Evolutionary conservation across 2,888 invertebrate genomes (phyloP).

Genomic region (Oscheius sp.): DNA sequence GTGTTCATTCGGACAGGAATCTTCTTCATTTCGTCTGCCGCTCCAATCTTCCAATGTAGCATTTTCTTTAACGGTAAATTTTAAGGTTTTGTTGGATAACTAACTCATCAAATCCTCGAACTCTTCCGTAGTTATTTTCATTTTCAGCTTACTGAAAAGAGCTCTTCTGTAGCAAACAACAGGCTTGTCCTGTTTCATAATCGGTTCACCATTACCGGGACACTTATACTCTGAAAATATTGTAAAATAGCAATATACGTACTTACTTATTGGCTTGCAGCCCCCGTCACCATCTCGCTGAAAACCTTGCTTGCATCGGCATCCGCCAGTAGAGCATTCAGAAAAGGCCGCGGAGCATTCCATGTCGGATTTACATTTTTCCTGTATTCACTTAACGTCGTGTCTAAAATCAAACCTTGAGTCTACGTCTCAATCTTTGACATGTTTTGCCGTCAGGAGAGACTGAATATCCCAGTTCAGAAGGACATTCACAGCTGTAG

Average conservation of each 20-base stretch:
- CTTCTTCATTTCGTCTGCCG: slow-evolving; percentile 23
- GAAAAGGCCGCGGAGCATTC: slow-evolving; percentile 71
- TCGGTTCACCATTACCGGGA: slow-evolving; percentile 11
- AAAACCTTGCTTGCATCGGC: slow-evolving; percentile 69
- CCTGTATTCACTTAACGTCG: slow-evolving; percentile 41
- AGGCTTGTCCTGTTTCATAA: slow-evolving; percentile 28
- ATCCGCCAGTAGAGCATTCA: slow-evolving; percentile 68
- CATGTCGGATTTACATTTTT: slow-evolving; percentile 68
- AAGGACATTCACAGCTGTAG: slow-evolving; percentile 63
- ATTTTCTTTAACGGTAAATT: background rate
- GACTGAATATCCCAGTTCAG: slow-evolving; percentile 65
- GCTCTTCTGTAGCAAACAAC: slow-evolving; percentile 39
- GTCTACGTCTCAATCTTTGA: slow-evolving; percentile 58
- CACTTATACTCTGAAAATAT: slow-evolving; percentile 27
- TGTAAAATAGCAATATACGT: background rate
- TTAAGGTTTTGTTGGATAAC: background rate
- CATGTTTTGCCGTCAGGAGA: slow-evolving; percentile 61
- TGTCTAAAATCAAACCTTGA: slow-evolving; percentile 51
- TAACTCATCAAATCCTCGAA: slow-evolving; percentile 9
- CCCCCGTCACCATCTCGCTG: slow-evolving; percentile 70
- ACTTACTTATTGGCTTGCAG: slow-evolving; percentile 65
- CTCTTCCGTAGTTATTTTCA: slow-evolving; percentile 9
- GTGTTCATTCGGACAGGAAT: slow-evolving; percentile 61
- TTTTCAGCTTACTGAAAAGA: slow-evolving; percentile 21
- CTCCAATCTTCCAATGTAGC: slow-evolving; percentile 14